Conservation (phyloP, 1,140 invertebrate genomes). For the Eubasilissa regina region DNA sequence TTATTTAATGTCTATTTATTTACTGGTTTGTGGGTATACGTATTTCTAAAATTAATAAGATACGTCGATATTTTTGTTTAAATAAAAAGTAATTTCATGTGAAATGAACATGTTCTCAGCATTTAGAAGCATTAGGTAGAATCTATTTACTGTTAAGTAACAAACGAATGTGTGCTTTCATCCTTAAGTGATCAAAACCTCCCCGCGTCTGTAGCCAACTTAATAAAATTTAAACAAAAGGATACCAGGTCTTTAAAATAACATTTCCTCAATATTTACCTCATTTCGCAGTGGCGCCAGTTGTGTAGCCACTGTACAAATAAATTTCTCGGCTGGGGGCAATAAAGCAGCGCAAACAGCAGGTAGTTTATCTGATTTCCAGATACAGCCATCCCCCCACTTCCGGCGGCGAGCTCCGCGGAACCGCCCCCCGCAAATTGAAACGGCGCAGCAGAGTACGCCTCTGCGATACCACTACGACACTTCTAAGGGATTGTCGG, state of each 20-base stretch:
- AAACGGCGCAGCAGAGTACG: slow-evolving; percentile 49
- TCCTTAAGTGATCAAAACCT: no score
- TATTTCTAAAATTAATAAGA: no score
- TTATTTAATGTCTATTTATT: no score
- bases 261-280: slow-evolving; percentile 4
- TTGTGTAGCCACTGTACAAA: neutral
- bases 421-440: slow-evolving; percentile 53
- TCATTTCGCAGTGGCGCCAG: neutral
- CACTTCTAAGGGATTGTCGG: slow-evolving; percentile 25
- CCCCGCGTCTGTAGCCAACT: no score
- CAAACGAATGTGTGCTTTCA: no score
- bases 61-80: no score
- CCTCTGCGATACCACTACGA: slow-evolving; percentile 43
- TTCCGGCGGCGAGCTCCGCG: slow-evolving; percentile 43
- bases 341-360: slow-evolving; percentile 55
- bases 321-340: slow-evolving; percentile 23
- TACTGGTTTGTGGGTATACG: no score
- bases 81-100: no score
- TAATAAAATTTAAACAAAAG: neutral
- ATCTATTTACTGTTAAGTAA: no score
- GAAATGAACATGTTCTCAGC: no score
- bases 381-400: slow-evolving; percentile 50
- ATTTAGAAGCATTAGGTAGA: no score
- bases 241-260: neutral
- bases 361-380: slow-evolving; percentile 55